Evolutionary conservation across 2,888 invertebrate genomes (phyloP).

Genomic region (Digitonthophagus gazella): DNA sequence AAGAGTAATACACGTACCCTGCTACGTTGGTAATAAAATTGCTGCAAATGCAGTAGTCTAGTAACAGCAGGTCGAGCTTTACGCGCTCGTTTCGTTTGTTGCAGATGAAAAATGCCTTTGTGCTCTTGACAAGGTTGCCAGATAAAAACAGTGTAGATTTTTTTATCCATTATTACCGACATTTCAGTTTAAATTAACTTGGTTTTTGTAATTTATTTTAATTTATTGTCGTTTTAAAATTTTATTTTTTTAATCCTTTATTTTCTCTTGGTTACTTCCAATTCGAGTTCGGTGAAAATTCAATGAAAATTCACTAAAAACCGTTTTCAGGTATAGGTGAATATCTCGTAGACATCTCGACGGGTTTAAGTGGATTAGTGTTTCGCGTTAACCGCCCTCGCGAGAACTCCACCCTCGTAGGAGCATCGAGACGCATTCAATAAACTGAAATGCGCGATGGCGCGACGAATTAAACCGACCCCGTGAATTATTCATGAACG

Average conservation of each 20-base stretch:
- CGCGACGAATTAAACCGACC: not conserved
- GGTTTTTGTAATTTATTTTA: too few relatives aligned
- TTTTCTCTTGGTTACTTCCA: too few relatives aligned
- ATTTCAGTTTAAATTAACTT: too few relatives aligned
- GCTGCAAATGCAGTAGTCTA: not conserved
- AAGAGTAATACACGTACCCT: not conserved
- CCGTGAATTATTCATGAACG: not conserved
- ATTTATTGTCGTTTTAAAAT: too few relatives aligned
- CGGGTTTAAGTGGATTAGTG: not conserved
- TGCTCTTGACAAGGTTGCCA: not conserved
- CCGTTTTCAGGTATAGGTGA: not conserved
- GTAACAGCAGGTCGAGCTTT: not conserved
- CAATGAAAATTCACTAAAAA: not conserved
- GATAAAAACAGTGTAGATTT: conserved; percentile 1
- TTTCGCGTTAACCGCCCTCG: not conserved
- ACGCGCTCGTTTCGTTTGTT: not conserved
- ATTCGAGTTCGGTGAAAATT: too few relatives aligned
- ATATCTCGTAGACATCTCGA: not conserved
- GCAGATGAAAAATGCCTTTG: not conserved
- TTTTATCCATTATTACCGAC: too few relatives aligned
- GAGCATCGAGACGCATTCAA: not conserved
- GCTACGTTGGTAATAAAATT: not conserved
- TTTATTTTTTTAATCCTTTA: too few relatives aligned
- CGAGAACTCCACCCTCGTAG: not conserved
- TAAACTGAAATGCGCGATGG: not conserved